Conservation (phyloP, 2,888 invertebrate genomes). For the Amaurobius ferox region DNA sequence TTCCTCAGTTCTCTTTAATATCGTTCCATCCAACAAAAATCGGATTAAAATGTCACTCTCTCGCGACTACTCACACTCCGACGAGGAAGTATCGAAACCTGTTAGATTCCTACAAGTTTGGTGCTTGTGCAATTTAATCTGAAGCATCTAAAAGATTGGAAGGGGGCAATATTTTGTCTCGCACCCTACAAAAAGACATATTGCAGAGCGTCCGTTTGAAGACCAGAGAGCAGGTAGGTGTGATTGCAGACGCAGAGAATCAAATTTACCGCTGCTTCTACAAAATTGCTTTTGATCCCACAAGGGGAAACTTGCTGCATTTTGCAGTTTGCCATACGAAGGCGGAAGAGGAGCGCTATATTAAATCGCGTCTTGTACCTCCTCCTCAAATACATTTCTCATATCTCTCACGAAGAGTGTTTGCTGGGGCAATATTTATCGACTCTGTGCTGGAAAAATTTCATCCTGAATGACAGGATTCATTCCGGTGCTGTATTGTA, state of each 20-base stretch:
- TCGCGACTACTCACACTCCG: no score
- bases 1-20: no score
- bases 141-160: no score
- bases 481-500: not conserved
- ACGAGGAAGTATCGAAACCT: no score
- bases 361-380: not conserved
- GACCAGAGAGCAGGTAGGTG: not conserved
- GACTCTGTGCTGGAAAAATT: not conserved
- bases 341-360: not conserved
- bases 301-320: not conserved
- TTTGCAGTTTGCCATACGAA: not conserved
- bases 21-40: no score
- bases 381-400: slow-evolving; percentile 18
- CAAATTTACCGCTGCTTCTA: not conserved
- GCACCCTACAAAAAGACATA: no score
- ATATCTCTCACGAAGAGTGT: not conserved
- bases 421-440: slow-evolving; percentile 10
- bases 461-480: not conserved
- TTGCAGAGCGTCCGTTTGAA: not conserved
- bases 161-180: no score
- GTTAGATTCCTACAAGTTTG: no score
- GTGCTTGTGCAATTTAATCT: no score
- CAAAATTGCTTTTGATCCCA: slow-evolving; percentile 12
- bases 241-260: not conserved
- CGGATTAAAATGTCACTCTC: no score